These are phyloP conservation scores for Callocephalon fimbriatum DNA, from an alignment of 2,113 vertebrate species.

Conservation along the genomic window DNA sequence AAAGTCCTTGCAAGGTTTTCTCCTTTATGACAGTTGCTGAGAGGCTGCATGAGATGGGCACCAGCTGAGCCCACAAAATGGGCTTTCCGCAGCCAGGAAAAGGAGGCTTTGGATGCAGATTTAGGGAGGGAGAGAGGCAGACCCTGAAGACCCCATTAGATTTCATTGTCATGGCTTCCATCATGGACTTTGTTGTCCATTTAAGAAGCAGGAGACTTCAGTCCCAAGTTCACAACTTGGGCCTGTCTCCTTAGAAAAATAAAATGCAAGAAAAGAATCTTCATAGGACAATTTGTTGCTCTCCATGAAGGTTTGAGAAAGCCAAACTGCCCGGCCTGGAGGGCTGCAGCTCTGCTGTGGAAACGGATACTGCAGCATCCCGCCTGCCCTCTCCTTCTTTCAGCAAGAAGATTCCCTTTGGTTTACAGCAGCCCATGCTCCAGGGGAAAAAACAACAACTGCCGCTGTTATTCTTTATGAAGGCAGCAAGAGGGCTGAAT, in stretches of 20 bases:
- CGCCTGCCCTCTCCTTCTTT: not conserved
- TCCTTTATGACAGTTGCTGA: not conserved
- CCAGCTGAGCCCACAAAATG: not conserved
- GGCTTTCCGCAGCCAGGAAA: not conserved
- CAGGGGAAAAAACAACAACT: slow-evolving; percentile 25
- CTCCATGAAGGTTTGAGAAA: not conserved
- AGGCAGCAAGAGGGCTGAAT: slow-evolving; percentile 21
- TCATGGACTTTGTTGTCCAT: not conserved
- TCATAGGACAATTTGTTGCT: slow-evolving; percentile 30
- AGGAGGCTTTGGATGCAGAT: not conserved
- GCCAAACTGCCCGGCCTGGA: not conserved
- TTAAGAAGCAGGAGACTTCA: not conserved
- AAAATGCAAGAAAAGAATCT: not conserved
- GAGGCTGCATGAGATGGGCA: not conserved
- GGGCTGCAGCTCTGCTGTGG: not conserved
- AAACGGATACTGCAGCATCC: not conserved
- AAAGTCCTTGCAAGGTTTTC: not conserved
- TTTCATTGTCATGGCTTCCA: not conserved
- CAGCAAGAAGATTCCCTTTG: not conserved
- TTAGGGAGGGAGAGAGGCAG: not conserved
- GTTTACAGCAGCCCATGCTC: slow-evolving; percentile 5
- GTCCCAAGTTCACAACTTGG: not conserved
- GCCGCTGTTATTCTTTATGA: not conserved
- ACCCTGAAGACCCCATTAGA: rapidly evolving
- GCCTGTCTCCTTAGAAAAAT: not conserved